Evolutionary conservation across 2,888 invertebrate genomes (phyloP), one percentile per base, ranked within the genome.

Genomic region (Camponotus fellah): DNA sequence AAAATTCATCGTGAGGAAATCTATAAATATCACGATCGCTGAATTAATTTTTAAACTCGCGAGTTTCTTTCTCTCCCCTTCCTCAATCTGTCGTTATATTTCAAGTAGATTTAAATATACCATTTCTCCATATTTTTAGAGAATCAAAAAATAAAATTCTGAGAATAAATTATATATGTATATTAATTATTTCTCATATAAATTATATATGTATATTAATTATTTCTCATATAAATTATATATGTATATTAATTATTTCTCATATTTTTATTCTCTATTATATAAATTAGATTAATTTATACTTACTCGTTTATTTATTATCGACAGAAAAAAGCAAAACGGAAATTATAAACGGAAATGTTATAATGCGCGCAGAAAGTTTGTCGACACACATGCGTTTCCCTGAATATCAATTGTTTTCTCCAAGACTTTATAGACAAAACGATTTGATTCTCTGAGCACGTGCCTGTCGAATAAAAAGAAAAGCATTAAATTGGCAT

Each of bases 371-470:
- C 37, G 62, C 53, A 37, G n/a, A 72, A 76, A 76, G 65, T 84
- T 76, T 76, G 60, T 76, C 68, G 82, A 76, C 66, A 64, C 62
- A 46, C 53, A 62, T 58, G 40, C 58, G 56, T 77, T 71, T 82
- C 71, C 37, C n/a, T 82, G 84, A 85, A 82, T 85, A 71, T 76
- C 82, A 85, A 82, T 82, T 53, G 32, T 85, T 65, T 82, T 69
- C 82, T 17, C 14, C 49, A 34, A 6, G 8, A 3, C 26, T 60
- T 60, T 60, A 26, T 34, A n/a, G n/a, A 62, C 32, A 66, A 46
- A 76, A 46, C 49, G 14, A 34, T n/a, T 77, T 66, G 34, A 6
- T 60, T 62, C 12, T 37, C 69, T 21, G 46, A 34, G 6, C 79
- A 49, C 68, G 69, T 12, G 60, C 69, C 8, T 12, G 1, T 68